Percentiles rank a stretch among this genome's conserved stretches.
These are phyloP conservation scores for Lemur catta DNA, from an alignment of 2,797 vertebrate species.

Conservation along the genomic window DNA sequence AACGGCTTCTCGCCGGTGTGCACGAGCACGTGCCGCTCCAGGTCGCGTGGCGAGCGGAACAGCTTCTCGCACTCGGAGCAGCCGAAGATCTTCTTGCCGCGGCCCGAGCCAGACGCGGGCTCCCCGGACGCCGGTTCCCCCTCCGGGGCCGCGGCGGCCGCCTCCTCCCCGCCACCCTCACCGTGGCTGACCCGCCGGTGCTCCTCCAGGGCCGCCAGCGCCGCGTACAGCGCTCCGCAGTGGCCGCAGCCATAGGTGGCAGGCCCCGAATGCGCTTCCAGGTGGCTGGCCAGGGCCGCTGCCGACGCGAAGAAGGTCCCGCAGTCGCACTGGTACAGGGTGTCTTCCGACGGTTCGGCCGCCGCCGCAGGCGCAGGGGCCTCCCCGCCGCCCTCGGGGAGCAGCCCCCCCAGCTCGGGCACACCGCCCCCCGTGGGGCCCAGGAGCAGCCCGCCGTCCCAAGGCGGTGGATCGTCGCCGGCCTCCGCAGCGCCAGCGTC, in stretches of 20 bases:
- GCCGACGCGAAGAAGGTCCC: slow-evolving; percentile 81
- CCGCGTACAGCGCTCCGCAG: slow-evolving; percentile 73
- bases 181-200: slow-evolving; percentile 75
- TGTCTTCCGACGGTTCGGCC: slow-evolving; percentile 65
- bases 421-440: not conserved
- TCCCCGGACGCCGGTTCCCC: not conserved
- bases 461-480: not conserved
- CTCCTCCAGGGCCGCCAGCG: slow-evolving; percentile 74
- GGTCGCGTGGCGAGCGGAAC: slow-evolving; percentile 79
- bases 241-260: slow-evolving; percentile 78
- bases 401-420: slow-evolving; percentile 55
- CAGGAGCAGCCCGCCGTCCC: slow-evolving; percentile 49
- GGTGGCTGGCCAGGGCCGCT: slow-evolving; percentile 72
- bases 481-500: not conserved
- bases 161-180: not conserved
- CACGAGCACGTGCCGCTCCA: slow-evolving; percentile 82
- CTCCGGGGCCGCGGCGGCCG: fast-evolving
- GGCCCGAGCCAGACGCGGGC: not conserved
- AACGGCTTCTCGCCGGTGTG: slow-evolving; percentile 82
- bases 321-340: slow-evolving; percentile 80
- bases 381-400: slow-evolving; percentile 10
- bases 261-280: slow-evolving; percentile 78
- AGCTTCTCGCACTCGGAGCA: slow-evolving; percentile 82
- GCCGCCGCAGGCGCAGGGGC: not conserved
- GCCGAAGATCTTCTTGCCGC: slow-evolving; percentile 81